Base-by-base conservation (phyloP, 2,888 invertebrate species). In the Eupithecia subfuscata region DNA sequence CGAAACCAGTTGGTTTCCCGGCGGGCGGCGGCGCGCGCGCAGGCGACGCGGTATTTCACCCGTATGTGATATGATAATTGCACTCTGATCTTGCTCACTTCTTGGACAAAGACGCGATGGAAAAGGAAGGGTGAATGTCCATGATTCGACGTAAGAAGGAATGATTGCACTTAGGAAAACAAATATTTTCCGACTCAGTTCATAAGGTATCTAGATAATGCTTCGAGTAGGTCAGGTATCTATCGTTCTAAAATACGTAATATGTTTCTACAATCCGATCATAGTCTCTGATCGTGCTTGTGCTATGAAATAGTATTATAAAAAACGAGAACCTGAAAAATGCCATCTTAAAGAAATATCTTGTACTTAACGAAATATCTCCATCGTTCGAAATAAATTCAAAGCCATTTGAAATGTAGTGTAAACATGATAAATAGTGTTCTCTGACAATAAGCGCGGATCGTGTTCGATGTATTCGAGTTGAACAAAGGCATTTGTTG, bases 401-500 rank as follows among this genome's bases (percentile, higher is more conserved):
- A 16, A 34, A 64, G 63, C n/a, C 18, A 16, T 64, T 34, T 30
- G 18, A 30, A 30, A 64, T 34, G 16, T 75, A 52, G n/a, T 72
- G 69, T 70, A 52, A 64, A 73, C 73, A 77, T 79, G 72, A 79
- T 76, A 71, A 76, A 79, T 76, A 34, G 70, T 69, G 56, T 75
- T 67, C 69, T 64, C 74, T 18, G 52, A 70, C 75, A 18, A 16
- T 45, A 45, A 7, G 12, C 75, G 75, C 70, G 71, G 64, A 34
- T 79, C 75, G 73, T 69, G 67, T 65, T 73, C 69, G 75, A 76
- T 79, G 77, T 79, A 4, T 77, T 76, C 52, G 75, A 73, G 56
- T 78, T 69, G 63, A 78, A 76, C 80, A 77, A 79, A 78, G 79
- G 73, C 77, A 69, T 74, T 75, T 71, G n/a, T n/a, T n/a, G n/a